These are phyloP conservation scores for Columba livia DNA, from an alignment of 2,113 vertebrate genomes.

Conservation along the genomic window DNA sequence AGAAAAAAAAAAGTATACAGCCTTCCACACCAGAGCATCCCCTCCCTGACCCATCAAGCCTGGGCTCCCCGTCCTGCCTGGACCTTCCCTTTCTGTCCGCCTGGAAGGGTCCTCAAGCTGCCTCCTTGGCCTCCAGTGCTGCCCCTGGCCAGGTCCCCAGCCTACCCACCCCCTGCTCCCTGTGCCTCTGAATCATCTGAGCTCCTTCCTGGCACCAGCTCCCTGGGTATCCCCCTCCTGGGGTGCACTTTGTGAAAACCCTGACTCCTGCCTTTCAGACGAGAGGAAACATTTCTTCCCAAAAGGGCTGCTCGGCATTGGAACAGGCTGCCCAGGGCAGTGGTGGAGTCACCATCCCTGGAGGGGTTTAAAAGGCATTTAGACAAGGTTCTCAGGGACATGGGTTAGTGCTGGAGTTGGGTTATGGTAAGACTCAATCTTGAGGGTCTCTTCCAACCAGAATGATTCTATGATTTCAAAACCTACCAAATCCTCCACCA, in stretches of 20 bases:
- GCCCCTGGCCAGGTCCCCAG: not conserved
- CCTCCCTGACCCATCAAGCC: not conserved
- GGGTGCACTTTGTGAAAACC: not conserved
- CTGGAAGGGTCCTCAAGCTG: not conserved
- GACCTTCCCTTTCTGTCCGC: not conserved
- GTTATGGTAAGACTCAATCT: too few species aligned
- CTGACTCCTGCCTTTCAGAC: not conserved
- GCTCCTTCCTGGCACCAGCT: not conserved
- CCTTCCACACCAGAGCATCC: not conserved
- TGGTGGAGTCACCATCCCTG: too few species aligned
- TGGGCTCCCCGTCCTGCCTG: not conserved
- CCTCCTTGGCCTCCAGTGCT: not conserved
- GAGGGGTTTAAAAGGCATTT: too few species aligned
- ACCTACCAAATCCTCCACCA: not conserved
- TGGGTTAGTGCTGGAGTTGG: too few species aligned
- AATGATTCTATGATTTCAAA: not conserved
- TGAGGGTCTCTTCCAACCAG: too few species aligned
- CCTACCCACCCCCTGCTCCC: not conserved
- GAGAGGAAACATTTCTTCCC: not conserved
- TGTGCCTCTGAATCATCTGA: not conserved
- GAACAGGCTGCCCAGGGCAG: too few species aligned
- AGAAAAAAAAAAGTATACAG: not conserved
- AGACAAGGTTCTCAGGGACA: too few species aligned
- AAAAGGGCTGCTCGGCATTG: too few species aligned
- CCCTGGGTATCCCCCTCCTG: not conserved